Evolutionary conservation across 2,113 vertebrate genomes (phyloP).

Genomic region (Microcebus lehilahytsara): DNA sequence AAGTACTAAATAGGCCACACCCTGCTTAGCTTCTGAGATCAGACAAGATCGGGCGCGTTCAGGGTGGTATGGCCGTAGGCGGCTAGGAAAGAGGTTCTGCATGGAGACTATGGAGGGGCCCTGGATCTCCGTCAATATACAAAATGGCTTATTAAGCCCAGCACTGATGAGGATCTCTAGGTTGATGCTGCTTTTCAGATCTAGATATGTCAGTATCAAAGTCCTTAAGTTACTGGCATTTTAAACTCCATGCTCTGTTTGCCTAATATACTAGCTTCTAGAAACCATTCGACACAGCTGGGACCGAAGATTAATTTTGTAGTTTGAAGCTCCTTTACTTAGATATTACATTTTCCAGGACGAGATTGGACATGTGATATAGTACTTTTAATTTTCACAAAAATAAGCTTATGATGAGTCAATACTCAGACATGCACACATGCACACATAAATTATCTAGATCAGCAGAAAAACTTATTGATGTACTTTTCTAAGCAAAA

Average conservation of each 20-base stretch:
- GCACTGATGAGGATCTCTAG: background rate
- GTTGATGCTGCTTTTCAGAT: background rate
- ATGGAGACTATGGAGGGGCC: background rate
- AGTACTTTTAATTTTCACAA: background rate
- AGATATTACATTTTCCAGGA: background rate
- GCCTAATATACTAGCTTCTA: background rate
- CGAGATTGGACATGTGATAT: background rate
- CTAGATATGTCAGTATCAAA: background rate
- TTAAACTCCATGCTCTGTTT: background rate
- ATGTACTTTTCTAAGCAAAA: background rate
- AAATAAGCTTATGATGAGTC: background rate
- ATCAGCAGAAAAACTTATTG: too few species aligned
- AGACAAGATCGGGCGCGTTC: too few species aligned
- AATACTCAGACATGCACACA: background rate
- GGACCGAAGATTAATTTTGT: background rate
- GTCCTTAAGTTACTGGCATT: background rate
- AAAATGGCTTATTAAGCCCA: background rate
- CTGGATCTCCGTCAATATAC: too few species aligned
- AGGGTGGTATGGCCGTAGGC: too few species aligned
- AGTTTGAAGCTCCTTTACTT: background rate
- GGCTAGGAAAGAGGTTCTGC: background rate
- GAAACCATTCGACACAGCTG: background rate
- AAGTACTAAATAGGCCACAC: too few species aligned
- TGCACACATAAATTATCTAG: background rate
- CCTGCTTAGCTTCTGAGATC: too few species aligned